Evolutionary conservation across 2,888 invertebrate genomes (phyloP), one percentile per base, ranked within the genome.

Genomic region (Thymelicus acteon): DNA sequence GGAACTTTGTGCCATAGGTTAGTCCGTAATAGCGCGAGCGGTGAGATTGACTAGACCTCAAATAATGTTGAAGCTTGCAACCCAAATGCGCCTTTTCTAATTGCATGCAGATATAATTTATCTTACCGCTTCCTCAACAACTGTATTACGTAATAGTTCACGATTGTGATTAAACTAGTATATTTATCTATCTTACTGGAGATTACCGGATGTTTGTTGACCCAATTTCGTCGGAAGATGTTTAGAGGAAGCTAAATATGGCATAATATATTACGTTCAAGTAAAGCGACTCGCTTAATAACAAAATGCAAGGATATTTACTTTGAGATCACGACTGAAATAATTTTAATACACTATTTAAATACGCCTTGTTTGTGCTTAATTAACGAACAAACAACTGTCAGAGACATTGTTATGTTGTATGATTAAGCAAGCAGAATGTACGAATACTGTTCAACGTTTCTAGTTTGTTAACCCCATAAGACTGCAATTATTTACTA

Each of bases 391-490:
- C 62, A 62, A 61, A 54, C 37, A 63, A 19, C 37, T 49, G 52
- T 44, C 52, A 48, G 39, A 57, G 19, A 31, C 44, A 37, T 54
- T 68, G 68, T 54, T 31, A 13, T 52, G 31, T 24, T 54, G 54
- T 24, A 52, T 47, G 47, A 12, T 63, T 39, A 52, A 49, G 7
- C 19, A 68, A 40, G 10, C 58, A 52, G 12, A 47, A 37, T 39
- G 48, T 49, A 60, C 48, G 60, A 24, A 49, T 49, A 49, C 13
- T 19, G 12, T 3, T 48, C 67, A 62, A 13, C 71, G 67, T 74
- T 78, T 78, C 72, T 73, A 75, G 75, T 77, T 78, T 74, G 76
- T 75, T 79, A 78, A 75, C 75, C 67, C 57, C 57, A 31, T 57
- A 57, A 57, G 12, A 57, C 57, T 72, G 60, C 70, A 73, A 75